Conservation (phyloP, 64 coral and sea anemone species). For the Orbicella faveolata region DNA sequence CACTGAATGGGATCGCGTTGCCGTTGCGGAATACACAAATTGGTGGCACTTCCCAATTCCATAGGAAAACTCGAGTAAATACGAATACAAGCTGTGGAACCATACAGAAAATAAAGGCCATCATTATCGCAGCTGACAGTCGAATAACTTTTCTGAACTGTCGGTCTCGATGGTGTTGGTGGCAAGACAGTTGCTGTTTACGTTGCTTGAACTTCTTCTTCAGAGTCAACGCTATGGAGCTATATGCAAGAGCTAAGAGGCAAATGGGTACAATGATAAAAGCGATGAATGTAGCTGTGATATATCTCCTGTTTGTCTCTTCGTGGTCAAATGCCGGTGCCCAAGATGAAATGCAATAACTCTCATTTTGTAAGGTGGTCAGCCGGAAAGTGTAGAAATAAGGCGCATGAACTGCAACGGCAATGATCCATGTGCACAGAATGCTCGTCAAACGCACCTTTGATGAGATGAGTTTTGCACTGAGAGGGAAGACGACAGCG, state of each 20-base stretch:
- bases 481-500: conserved; percentile 27
- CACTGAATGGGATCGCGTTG: not conserved
- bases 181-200: not conserved
- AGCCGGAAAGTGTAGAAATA: conserved; percentile 16
- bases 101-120: conserved; percentile 4
- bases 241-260: not conserved
- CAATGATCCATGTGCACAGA: conserved; percentile 2
- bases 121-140: conserved; percentile 26
- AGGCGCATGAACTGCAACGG: not conserved
- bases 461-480: not conserved
- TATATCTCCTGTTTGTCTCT: not conserved
- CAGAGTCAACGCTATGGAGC: not conserved
- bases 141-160: not conserved
- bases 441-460: not conserved
- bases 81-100: not conserved
- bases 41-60: not conserved
- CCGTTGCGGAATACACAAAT: not conserved
- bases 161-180: not conserved
- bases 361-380: not conserved
- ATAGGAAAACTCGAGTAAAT: not conserved
- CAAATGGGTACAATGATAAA: not conserved
- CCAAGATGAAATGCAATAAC: not conserved
- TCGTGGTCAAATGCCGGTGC: not conserved
- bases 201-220: not conserved
- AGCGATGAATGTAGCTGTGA: not conserved